Conservation (phyloP, 1,140 invertebrate genomes). For the Drosophila dunni region DNA sequence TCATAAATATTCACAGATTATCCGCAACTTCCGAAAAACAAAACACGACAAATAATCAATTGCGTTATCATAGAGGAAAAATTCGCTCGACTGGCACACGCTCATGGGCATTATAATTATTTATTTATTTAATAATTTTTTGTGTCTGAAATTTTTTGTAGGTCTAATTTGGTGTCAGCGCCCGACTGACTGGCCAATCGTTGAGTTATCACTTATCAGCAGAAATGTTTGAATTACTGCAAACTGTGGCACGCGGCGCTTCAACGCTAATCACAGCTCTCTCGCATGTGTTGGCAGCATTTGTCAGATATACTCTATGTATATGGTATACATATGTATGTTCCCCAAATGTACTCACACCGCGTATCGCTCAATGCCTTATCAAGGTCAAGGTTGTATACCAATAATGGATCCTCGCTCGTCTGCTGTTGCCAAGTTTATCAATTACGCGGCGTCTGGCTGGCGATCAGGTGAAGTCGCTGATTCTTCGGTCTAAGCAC, state of each 20-base stretch:
- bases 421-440: constrained; percentile 53
- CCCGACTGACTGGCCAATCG: constrained; percentile 47
- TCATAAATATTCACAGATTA: too few relatives aligned
- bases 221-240: not conserved
- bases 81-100: constrained; percentile 38
- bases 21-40: not conserved
- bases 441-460: constrained; percentile 30
- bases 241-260: constrained; percentile 48
- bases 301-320: not conserved
- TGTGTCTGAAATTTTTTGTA: constrained; percentile 63
- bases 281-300: constrained; percentile 51
- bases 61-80: not conserved
- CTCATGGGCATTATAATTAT: not conserved
- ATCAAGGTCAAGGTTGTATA: constrained; percentile 66
- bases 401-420: constrained; percentile 27
- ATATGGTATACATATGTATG: not conserved
- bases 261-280: constrained; percentile 57
- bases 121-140: not conserved
- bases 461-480: constrained; percentile 45
- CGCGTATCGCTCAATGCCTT: not conserved
- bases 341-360: not conserved
- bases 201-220: constrained; percentile 55
- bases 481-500: constrained; percentile 36
- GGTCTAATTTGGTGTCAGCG: constrained; percentile 51
- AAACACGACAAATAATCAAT: not conserved